Evolutionary conservation across 1,140 invertebrate genomes (phyloP), one percentile per base, ranked within the genome.

Genomic region (Liolophura sinensis): DNA sequence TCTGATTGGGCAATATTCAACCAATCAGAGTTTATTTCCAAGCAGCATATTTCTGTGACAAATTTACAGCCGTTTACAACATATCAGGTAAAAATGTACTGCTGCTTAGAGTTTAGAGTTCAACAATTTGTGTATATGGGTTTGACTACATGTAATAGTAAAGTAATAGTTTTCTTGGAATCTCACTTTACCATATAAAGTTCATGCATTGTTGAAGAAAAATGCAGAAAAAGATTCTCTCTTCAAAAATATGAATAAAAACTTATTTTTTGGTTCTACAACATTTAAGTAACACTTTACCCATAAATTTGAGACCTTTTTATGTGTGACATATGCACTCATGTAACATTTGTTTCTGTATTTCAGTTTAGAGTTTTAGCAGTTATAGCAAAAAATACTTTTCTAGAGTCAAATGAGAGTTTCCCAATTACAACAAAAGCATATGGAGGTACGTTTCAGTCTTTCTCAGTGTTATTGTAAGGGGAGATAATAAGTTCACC

Each of bases 11-110:
- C 91, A 70, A 92, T 90, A 71, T 92, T 89, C 73, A 90, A 90
- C 80, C 89, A 67, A 25, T 65, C 90, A 71, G 88, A 87, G 55
- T 91, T 89, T 86, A 87, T 87, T 18, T 78, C 86, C 20, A 85
- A 90, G 52, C 89, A 90, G 67, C 89, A 88, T 14, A 88, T 91
- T n/a, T 83, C 88, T 16, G 88, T 96, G 0, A 88, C 92, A 56
- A 89, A 91, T 69, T 86, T 96, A 9, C 89, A 91, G 58, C 93
- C 94, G 0, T 96, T 93, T 78, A 93, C 93, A 0, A 94, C 92
- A 78, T 96, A 96, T 78, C 88, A 90, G 85, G 93, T 95, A 86
- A 85, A 86, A 63, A 67, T 50, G 65, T 27, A 20, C 56, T 9
- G 9, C 9, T 27, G 15, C n/a, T n/a, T n/a, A n/a, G n/a, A n/a